A percentile compares a stretch with the other conserved stretches of the same genome.
Evolutionary conservation across 2,888 invertebrate genomes (phyloP).

Genomic region (Polymixis flavicincta): DNA sequence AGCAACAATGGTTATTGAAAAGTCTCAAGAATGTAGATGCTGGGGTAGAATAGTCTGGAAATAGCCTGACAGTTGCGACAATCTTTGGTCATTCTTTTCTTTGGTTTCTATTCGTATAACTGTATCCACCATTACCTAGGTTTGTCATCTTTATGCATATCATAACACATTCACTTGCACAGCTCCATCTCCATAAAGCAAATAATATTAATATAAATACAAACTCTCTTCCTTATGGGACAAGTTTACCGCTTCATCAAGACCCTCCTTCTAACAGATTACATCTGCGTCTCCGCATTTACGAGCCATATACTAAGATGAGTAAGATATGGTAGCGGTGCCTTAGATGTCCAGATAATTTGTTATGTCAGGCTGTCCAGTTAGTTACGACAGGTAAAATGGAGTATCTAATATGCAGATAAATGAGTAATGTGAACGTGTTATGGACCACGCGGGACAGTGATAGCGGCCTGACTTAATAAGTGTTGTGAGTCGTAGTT

Average conservation of each 20-base stretch:
- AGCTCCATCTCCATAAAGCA: background rate
- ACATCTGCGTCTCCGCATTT: slow-evolving; percentile 22
- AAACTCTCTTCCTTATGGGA: slow-evolving; percentile 39
- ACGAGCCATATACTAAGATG: slow-evolving; percentile 27
- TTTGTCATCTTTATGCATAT: background rate
- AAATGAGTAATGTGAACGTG: background rate
- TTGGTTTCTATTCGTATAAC: background rate
- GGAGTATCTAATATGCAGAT: slow-evolving; percentile 3
- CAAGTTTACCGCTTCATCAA: slow-evolving; percentile 39
- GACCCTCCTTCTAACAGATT: slow-evolving; percentile 25
- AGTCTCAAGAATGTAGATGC: background rate
- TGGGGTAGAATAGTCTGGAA: background rate
- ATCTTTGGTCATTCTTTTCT: background rate
- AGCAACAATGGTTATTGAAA: background rate
- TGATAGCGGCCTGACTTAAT: no score
- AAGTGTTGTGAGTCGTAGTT: no score
- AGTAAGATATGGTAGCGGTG: slow-evolving; percentile 36
- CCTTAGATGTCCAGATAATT: slow-evolving; percentile 33
- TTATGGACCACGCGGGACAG: background rate
- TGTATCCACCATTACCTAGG: background rate
- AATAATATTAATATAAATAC: slow-evolving; percentile 1
- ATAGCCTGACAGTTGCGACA: background rate
- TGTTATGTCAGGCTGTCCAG: slow-evolving; percentile 20
- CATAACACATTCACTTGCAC: background rate
- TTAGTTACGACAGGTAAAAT: background rate